Base-by-base conservation (phyloP, 1,140 invertebrate genomes). In the Delia radicum region DNA sequence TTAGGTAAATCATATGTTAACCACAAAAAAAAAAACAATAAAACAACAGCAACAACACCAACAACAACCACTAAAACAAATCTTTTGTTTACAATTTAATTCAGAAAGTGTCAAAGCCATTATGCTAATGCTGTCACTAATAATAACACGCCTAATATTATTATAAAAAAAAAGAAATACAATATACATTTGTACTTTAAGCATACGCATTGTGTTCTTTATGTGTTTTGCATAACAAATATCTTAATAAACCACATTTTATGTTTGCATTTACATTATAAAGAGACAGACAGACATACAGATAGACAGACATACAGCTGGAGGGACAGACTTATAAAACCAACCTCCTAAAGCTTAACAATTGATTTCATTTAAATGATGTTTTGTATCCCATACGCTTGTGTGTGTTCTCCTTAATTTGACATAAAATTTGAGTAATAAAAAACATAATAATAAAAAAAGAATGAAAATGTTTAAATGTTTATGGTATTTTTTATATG, bases 61-160 rank as follows among this genome's bases (percentile, higher is more conserved):
- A n/a, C n/a, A n/a, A n/a, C n/a, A n/a, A n/a, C n/a, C n/a, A 42
- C 33, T n/a, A 42, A 42, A 65, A 65, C 62, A 29, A 65, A 65
- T 33, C 18, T 33, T 69, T 69, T 33, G 21, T 69, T 69, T 69
- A 69, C 65, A 69, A 69, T 69, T 69, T 69, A 69, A 69, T 69
- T 69, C 65, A 69, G 65, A 69, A 21, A 69, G 65, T 69, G 65
- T 69, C 65, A 69, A 69, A 69, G 33, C 65, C 65, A 69, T 69
- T 69, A 69, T 69, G 65, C 65, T 69, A 69, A 69, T 69, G 65
- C 24, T 69, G 65, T 69, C 65, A 69, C 65, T 69, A 69, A 69
- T 69, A 69, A 69, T 37, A 69, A 69, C 65, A 69, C 65, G 65
- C 65, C 65, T 69, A 69, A 69, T 69, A n/a, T 33, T 42, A 42